These are phyloP conservation scores for Melanostoma mellinum DNA, from an alignment of 2,888 invertebrate species.

Conservation along the genomic window DNA sequence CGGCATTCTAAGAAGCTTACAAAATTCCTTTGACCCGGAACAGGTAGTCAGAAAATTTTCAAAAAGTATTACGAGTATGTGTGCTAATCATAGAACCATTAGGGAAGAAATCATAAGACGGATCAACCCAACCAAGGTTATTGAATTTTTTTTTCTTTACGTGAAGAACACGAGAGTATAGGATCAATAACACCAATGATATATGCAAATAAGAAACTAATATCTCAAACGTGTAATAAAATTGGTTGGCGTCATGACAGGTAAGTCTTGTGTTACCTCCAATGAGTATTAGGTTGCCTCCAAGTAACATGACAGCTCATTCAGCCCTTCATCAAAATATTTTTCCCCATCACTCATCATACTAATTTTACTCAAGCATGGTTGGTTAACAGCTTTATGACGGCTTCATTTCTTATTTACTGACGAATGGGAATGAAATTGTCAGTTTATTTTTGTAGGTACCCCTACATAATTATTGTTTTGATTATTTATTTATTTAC, in stretches of 20 bases:
- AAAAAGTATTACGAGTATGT: no score
- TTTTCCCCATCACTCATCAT: constrained; percentile 27
- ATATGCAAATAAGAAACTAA: background rate
- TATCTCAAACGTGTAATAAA: background rate
- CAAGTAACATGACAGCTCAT: constrained; percentile 12
- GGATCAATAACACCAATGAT: constrained; percentile 12
- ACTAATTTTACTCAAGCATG: constrained; percentile 52
- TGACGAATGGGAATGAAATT: constrained; percentile 34
- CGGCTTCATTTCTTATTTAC: constrained; percentile 49
- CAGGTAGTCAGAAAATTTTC: no score
- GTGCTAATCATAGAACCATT: no score
- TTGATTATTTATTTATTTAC: constrained; percentile 26
- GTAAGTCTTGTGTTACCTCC: constrained; percentile 9
- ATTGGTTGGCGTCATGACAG: background rate
- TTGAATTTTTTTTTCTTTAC: no score
- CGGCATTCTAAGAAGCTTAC: no score
- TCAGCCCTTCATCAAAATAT: constrained; percentile 16
- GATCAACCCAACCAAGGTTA: no score
- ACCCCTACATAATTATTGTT: constrained; percentile 29
- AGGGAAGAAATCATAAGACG: no score
- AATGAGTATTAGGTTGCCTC: background rate
- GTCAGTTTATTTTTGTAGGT: constrained; percentile 46
- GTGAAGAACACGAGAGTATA: constrained; percentile 1
- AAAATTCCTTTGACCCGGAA: no score
- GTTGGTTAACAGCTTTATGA: constrained; percentile 64